Evolutionary conservation across 2,113 vertebrate genomes (phyloP).

Genomic region (Labeo rohita): DNA sequence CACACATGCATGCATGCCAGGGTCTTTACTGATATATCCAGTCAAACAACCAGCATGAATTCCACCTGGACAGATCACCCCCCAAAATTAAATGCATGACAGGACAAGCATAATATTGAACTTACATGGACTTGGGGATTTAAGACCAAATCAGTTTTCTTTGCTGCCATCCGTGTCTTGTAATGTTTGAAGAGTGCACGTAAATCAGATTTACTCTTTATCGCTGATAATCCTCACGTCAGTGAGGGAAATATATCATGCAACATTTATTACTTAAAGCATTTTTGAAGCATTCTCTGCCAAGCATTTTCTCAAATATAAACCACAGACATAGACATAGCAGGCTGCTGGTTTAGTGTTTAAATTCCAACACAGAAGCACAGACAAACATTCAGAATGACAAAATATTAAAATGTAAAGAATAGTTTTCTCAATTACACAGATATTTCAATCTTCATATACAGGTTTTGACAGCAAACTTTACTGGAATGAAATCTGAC

Average conservation of each 20-base stretch:
- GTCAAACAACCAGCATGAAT: background rate
- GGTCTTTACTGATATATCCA: background rate
- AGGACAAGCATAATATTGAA: background rate
- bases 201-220: background rate
- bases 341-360: conserved; percentile 23
- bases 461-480: background rate
- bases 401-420: background rate
- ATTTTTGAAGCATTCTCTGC: conserved; percentile 35
- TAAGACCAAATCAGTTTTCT: background rate
- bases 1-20: background rate
- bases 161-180: background rate
- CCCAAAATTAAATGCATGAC: background rate
- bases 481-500: background rate
- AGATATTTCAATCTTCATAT: background rate
- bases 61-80: background rate
- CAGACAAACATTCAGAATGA: background rate
- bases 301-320: conserved; percentile 5
- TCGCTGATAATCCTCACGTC: background rate
- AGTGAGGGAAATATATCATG: conserved; percentile 46
- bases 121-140: background rate
- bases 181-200: background rate
- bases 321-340: conserved; percentile 45
- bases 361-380: background rate
- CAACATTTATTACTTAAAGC: conserved; percentile 48
- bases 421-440: background rate